Evolutionary conservation across 2,888 invertebrate genomes (phyloP).

Genomic region (Blera fallax): DNA sequence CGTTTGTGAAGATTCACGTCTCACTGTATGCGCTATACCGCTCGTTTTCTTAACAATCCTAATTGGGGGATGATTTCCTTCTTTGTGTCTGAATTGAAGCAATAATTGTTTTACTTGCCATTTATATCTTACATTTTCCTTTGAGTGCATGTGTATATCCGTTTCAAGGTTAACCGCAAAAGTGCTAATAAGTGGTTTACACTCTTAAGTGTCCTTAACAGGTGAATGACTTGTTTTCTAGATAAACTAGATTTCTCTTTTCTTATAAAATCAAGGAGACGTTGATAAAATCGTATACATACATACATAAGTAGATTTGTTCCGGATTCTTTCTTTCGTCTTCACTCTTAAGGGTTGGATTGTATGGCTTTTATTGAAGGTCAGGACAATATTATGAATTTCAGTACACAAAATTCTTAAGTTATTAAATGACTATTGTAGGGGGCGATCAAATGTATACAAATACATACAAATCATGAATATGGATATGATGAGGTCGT

Average conservation of each 20-base stretch:
- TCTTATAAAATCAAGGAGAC: not conserved
- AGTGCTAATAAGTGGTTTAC: not conserved
- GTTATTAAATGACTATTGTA: not conserved
- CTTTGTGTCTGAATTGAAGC: not conserved
- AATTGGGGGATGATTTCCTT: not conserved
- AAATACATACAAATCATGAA: too few species aligned
- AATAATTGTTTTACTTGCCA: not conserved
- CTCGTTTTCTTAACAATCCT: not conserved
- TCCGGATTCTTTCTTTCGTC: not conserved
- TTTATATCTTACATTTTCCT: not conserved
- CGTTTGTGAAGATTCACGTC: not conserved
- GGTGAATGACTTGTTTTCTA: not conserved
- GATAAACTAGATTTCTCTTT: not conserved
- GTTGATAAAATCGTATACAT: not conserved
- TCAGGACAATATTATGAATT: not conserved
- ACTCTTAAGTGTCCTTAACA: not conserved
- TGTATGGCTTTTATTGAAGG: not conserved
- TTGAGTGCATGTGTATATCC: not conserved
- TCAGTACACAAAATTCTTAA: not conserved
- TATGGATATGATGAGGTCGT: not conserved
- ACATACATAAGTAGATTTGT: not conserved
- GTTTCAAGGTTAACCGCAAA: not conserved
- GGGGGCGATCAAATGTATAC: not conserved
- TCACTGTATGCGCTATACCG: not conserved
- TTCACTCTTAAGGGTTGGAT: not conserved